These are phyloP conservation scores for Ypsolopha sequella DNA, from an alignment of 2,888 invertebrate species.

Conservation along the genomic window DNA sequence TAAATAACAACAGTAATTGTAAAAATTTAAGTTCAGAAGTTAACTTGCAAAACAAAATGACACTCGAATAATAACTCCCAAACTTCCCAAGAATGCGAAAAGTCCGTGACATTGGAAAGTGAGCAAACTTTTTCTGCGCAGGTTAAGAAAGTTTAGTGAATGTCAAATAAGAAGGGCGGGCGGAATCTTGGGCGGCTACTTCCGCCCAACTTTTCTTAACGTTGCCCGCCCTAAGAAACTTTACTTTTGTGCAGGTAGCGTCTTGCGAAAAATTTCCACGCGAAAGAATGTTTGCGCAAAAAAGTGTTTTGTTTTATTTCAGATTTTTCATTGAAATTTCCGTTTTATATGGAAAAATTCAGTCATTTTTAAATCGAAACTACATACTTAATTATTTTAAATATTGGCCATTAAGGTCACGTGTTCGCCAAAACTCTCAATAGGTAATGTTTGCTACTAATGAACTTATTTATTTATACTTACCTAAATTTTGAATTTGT, in stretches of 20 bases:
- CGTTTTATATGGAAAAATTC: too few relatives aligned
- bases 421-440: too few relatives aligned
- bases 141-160: conserved; percentile 48
- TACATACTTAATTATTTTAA: too few relatives aligned
- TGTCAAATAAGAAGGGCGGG: conserved; percentile 57
- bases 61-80: background rate
- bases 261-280: too few relatives aligned
- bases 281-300: too few relatives aligned
- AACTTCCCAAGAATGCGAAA: conserved; percentile 19
- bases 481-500: too few relatives aligned
- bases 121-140: conserved; percentile 50
- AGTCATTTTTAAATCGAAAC: too few relatives aligned
- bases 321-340: too few relatives aligned
- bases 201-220: conserved; percentile 31
- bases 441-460: too few relatives aligned
- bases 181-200: conserved; percentile 46
- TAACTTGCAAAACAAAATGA: background rate
- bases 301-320: too few relatives aligned
- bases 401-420: too few relatives aligned
- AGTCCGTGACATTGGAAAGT: conserved; percentile 49
- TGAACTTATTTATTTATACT: too few relatives aligned
- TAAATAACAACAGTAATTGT: conserved; percentile 12
- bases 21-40: background rate
- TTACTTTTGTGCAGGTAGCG: conserved; percentile 27
- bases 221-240: conserved; percentile 46